Evolutionary conservation across 2,888 invertebrate genomes (phyloP).

Genomic region (Thecocarcelia acutangulata): DNA sequence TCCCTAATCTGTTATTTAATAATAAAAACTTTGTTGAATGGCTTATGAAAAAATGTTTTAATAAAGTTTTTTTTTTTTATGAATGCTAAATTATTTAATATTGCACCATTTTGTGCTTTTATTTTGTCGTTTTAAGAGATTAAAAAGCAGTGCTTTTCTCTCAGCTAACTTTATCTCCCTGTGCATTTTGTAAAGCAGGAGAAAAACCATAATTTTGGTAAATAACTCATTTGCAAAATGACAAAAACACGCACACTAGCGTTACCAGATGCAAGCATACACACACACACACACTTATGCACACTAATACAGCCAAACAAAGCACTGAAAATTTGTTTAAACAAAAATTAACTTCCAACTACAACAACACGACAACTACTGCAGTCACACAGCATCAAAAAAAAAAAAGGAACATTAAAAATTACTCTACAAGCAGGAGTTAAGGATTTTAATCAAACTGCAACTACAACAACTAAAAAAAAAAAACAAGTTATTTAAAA

Average conservation of each 20-base stretch:
- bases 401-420: background rate
- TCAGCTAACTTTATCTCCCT: no score
- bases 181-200: background rate
- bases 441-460: conserved; percentile 15
- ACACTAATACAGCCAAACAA: background rate
- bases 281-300: background rate
- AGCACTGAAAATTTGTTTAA: conserved; percentile 8
- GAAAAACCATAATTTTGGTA: background rate
- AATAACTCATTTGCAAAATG: conserved; percentile 6
- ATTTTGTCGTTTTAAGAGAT: no score
- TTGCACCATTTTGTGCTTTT: no score
- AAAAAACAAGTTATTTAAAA: background rate
- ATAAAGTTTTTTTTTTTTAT: no score
- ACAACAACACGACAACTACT: conserved; percentile 14
- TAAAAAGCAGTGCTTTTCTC: background rate
- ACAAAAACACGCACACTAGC: background rate
- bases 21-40: no score
- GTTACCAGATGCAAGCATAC: background rate
- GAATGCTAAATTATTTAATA: no score
- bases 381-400: background rate
- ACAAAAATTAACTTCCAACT: conserved; percentile 15
- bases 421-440: background rate
- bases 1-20: no score
- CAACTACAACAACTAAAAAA: background rate
- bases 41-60: no score